These are phyloP conservation scores for Gasterosteus nipponicus DNA, from an alignment of 2,113 vertebrate genomes.

Conservation along the genomic window DNA sequence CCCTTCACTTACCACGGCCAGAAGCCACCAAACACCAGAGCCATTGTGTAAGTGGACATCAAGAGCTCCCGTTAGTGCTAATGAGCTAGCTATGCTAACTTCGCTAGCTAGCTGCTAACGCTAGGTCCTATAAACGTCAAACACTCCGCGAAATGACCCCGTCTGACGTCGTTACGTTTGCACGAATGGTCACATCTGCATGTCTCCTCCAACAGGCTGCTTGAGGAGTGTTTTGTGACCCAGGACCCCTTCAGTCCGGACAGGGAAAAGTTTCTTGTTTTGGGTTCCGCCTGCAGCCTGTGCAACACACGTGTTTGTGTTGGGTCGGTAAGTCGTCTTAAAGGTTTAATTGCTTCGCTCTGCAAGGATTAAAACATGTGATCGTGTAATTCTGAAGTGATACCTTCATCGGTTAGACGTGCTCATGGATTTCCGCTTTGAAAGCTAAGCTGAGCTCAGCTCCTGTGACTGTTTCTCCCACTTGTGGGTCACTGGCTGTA, in stretches of 20 bases:
- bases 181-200: neutral
- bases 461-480: neutral
- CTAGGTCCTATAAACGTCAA: neutral
- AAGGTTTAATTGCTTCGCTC: neutral
- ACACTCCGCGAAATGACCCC: neutral
- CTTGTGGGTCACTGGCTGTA: neutral
- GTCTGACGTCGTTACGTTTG: fast-evolving
- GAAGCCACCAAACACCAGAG: constrained; percentile 85
- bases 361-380: neutral
- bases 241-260: constrained; percentile 88
- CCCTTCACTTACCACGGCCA: constrained; percentile 84
- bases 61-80: neutral
- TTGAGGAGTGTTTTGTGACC: constrained; percentile 89
- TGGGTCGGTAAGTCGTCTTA: constrained; percentile 77
- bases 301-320: constrained; percentile 85
- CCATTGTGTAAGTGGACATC: constrained; percentile 83
- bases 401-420: neutral
- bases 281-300: constrained; percentile 85
- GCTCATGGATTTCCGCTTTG: neutral
- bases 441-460: neutral
- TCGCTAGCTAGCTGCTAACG: constrained; percentile 2
- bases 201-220: constrained; percentile 72
- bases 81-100: constrained; percentile 36
- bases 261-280: constrained; percentile 85
- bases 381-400: neutral